Evolutionary conservation across 2,888 invertebrate species (phyloP).

Genomic region (Eudemis profundana): DNA sequence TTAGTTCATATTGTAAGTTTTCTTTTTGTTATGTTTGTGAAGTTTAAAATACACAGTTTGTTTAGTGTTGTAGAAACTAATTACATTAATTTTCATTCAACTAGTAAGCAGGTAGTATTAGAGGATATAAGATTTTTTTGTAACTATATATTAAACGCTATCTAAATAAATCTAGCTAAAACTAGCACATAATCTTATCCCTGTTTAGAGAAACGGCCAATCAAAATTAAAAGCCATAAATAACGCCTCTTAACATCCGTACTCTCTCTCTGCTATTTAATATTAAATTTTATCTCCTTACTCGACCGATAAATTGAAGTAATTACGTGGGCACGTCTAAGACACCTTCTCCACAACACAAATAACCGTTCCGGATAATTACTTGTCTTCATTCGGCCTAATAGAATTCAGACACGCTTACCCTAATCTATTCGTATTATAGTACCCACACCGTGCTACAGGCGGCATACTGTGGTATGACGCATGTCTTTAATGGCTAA

Average conservation of each 20-base stretch:
- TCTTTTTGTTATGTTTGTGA: too few species aligned
- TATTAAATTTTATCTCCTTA: slow-evolving; percentile 34
- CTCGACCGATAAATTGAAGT: slow-evolving; percentile 18
- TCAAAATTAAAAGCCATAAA: slow-evolving; percentile 28
- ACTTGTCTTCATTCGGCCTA: slow-evolving; percentile 46
- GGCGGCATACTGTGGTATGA: background rate
- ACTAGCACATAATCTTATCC: background rate
- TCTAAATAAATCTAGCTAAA: background rate
- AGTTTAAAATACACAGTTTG: too few species aligned
- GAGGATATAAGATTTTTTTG: too few species aligned
- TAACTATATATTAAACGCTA: too few species aligned
- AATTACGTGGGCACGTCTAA: slow-evolving; percentile 5
- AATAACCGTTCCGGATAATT: slow-evolving; percentile 42
- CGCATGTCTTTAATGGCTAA: too few species aligned
- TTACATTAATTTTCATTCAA: too few species aligned
- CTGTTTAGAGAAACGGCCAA: slow-evolving; percentile 13
- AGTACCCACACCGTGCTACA: background rate
- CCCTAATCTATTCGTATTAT: background rate
- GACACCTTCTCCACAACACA: slow-evolving; percentile 2
- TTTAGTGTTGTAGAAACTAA: too few species aligned
- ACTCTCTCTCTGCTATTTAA: slow-evolving; percentile 27
- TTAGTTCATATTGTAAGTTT: too few species aligned
- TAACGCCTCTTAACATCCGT: slow-evolving; percentile 20
- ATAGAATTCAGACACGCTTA: slow-evolving; percentile 43
- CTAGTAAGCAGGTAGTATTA: too few species aligned